Conservation (phyloP, 2,797 vertebrate species). For the Diplodus puntazzo region DNA sequence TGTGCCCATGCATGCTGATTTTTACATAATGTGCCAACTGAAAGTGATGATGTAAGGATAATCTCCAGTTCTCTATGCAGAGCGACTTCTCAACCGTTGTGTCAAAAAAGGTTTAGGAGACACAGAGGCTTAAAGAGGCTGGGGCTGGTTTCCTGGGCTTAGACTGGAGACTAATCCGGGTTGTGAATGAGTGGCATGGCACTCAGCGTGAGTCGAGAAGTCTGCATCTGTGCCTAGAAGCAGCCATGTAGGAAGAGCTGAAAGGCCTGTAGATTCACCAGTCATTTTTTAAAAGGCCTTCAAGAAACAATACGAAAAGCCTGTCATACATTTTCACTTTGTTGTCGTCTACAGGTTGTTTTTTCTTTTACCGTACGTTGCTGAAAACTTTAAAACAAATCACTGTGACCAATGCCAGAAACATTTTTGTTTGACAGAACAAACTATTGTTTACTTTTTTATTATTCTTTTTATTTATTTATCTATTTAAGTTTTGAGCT, state of each 20-base stretch:
- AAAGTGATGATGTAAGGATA: constrained; percentile 85
- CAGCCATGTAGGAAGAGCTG: constrained; percentile 52
- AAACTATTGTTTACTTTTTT: constrained; percentile 80
- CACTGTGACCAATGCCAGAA: constrained; percentile 96
- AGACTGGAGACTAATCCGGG: constrained; percentile 51
- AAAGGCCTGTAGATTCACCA: constrained; percentile 61
- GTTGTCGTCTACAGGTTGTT: constrained; percentile 69
- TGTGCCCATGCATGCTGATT: constrained; percentile 88
- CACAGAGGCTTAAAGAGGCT: constrained; percentile 59
- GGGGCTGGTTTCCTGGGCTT: constrained; percentile 67
- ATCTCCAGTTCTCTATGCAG: constrained; percentile 81
- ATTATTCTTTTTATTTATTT: constrained; percentile 72
- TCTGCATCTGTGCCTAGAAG: constrained; percentile 65
- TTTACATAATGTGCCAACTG: constrained; percentile 95
- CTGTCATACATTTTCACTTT: constrained; percentile 68
- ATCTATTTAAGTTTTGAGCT: constrained; percentile 74
- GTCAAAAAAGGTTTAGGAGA: constrained; percentile 87
- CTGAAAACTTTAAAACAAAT: constrained; percentile 91
- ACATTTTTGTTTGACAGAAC: constrained; percentile 73
- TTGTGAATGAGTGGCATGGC: constrained; percentile 40
- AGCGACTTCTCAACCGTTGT: constrained; percentile 74
- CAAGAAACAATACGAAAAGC: constrained; percentile 61
- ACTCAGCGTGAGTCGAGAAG: constrained; percentile 30
- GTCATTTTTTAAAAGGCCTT: constrained; percentile 65
- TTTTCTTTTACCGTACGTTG: constrained; percentile 83